Conservation (phyloP, 2,113 vertebrate genomes). For the Orientallactaga bullata region DNA sequence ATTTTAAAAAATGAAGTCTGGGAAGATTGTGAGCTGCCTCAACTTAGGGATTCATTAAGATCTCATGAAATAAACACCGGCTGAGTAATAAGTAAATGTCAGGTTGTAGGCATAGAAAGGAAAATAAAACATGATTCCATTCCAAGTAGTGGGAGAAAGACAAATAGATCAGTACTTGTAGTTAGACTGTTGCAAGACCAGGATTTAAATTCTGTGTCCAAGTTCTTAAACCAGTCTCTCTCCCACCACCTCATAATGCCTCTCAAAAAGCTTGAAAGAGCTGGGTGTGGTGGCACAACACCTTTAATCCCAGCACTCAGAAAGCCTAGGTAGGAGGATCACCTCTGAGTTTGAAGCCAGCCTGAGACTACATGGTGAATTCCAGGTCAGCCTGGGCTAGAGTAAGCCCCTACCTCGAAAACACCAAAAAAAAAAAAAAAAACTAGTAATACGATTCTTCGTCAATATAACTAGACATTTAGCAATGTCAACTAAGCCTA, state of each 20-base stretch:
- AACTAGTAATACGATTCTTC: not conserved
- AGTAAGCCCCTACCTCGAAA: too few relatives aligned
- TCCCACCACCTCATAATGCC: not conserved
- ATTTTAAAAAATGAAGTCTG: conserved; percentile 33
- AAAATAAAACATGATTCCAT: conserved; percentile 45
- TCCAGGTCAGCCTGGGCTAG: too few relatives aligned
- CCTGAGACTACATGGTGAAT: too few relatives aligned
- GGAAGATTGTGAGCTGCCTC: conserved; percentile 27
- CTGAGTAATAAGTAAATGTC: not conserved
- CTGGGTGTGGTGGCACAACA: too few relatives aligned
- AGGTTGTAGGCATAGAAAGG: conserved; percentile 32
- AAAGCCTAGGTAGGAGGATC: too few relatives aligned
- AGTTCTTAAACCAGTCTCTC: not conserved
- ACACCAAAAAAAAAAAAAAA: too few relatives aligned
- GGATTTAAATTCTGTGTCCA: conserved; percentile 6
- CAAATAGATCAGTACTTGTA: conserved; percentile 7
- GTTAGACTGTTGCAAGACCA: conserved; percentile 30
- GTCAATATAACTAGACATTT: conserved; percentile 4
- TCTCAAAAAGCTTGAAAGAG: conserved; percentile 37
- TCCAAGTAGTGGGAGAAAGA: not conserved
- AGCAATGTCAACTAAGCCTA: not conserved
- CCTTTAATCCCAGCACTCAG: too few relatives aligned
- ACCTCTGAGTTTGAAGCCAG: too few relatives aligned
- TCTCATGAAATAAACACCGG: too few relatives aligned
- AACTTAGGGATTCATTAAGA: conserved; percentile 50